Percentiles rank a stretch among this genome's conserved stretches.
These are phyloP conservation scores for Anser cygnoides DNA, from an alignment of 2,113 vertebrate species.

Conservation along the genomic window DNA sequence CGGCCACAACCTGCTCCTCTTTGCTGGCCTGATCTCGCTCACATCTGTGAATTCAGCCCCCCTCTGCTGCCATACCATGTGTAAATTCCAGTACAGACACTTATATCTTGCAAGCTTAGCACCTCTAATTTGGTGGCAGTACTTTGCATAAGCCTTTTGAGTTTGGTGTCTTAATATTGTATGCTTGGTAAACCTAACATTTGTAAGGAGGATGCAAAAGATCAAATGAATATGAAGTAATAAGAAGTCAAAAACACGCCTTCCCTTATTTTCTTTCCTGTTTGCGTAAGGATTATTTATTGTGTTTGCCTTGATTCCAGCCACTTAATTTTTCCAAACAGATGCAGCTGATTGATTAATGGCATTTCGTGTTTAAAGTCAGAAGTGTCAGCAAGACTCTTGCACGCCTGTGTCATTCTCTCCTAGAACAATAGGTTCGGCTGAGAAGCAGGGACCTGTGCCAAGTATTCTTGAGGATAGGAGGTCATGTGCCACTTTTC, in stretches of 20 bases:
- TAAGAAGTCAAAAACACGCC: slow-evolving; percentile 68
- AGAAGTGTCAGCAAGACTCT: slow-evolving; percentile 85
- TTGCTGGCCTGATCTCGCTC: not conserved
- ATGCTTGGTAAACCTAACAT: not conserved
- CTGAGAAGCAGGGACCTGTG: slow-evolving; percentile 78
- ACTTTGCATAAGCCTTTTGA: slow-evolving; percentile 29
- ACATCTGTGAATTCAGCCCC: slow-evolving; percentile 23
- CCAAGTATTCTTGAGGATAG: slow-evolving; percentile 85
- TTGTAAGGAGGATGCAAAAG: slow-evolving; percentile 15
- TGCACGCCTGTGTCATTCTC: slow-evolving; percentile 78
- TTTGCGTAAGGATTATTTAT: slow-evolving; percentile 82
- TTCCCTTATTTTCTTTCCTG: slow-evolving; percentile 61
- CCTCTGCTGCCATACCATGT: not conserved
- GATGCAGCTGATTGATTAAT: slow-evolving; percentile 86
- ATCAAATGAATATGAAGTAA: slow-evolving; percentile 65
- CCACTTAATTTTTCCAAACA: slow-evolving; percentile 83
- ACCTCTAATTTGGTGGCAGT: slow-evolving; percentile 35
- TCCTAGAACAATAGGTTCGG: slow-evolving; percentile 79
- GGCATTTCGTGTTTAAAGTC: slow-evolving; percentile 81
- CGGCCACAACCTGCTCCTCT: not conserved
- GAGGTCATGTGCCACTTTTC: slow-evolving; percentile 81
- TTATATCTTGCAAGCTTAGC: slow-evolving; percentile 34
- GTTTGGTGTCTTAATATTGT: not conserved
- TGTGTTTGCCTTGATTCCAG: slow-evolving; percentile 80
- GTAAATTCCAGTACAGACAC: slow-evolving; percentile 37